phyloP scores from a whole-genome alignment of 2,113 vertebrate genomes.

The Myiozetetes cayanensis region DNA sequence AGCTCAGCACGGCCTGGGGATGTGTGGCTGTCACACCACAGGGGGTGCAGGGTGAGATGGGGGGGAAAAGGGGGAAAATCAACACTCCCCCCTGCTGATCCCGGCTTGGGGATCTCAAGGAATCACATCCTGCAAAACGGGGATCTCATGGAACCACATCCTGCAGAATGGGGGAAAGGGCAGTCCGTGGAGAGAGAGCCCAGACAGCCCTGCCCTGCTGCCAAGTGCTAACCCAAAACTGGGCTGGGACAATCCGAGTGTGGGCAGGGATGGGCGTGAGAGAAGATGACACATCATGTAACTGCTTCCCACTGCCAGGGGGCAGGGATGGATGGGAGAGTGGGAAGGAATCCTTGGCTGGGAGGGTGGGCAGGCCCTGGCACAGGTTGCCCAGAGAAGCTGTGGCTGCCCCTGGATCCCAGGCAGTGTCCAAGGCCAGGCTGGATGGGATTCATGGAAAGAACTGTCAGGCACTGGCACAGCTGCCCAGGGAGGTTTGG shows the following conservation, averaged over 20 bases:
- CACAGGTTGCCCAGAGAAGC: neutral
- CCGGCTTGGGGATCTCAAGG: neutral
- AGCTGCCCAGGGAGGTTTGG: neutral
- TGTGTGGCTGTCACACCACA: neutral
- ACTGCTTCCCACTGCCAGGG: neutral
- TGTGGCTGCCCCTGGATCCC: neutral
- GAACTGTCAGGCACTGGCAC: neutral
- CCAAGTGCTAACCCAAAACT: no score
- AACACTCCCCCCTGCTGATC: neutral
- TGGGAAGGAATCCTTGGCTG: neutral
- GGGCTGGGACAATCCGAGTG: neutral
- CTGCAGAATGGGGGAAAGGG: neutral
- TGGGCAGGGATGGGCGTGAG: no score
- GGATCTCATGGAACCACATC: no score
- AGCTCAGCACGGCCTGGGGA: neutral
- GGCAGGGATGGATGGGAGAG: fast-evolving
- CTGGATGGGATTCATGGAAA: neutral
- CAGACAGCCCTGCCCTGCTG: fast-evolving
- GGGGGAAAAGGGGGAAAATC: neutral
- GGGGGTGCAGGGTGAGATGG: fast-evolving
- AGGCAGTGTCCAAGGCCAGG: neutral
- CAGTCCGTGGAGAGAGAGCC: neutral
- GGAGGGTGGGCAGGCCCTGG: neutral
- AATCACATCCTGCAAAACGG: neutral
- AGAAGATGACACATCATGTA: no score